These are phyloP conservation scores for Periplaneta americana DNA, from an alignment of 1,140 invertebrate genomes.

Conservation along the genomic window DNA sequence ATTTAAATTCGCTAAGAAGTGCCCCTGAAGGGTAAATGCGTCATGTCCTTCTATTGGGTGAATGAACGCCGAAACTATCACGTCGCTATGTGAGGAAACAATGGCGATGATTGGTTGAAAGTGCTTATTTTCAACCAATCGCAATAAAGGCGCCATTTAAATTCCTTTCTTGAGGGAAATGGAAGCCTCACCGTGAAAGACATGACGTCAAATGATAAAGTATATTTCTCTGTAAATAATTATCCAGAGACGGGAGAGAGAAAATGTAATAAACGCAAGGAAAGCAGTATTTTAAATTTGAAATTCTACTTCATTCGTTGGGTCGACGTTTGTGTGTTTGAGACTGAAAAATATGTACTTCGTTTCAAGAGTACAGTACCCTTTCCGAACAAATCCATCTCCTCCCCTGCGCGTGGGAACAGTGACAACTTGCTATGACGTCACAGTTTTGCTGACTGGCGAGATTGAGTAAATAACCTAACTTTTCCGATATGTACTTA, in stretches of 20 bases:
- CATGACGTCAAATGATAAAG: background rate
- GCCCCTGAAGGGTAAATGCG: conserved; percentile 8
- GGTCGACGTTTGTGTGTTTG: background rate
- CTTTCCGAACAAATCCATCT: conserved; percentile 1
- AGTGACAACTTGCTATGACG: conserved; percentile 3
- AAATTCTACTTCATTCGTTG: background rate
- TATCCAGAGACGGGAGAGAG: too few relatives aligned
- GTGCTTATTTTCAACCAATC: conserved; percentile 11
- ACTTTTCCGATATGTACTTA: background rate
- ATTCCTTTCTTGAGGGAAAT: conserved; percentile 14
- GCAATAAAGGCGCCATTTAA: conserved; percentile 15
- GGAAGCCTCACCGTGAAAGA: background rate
- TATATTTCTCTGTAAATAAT: background rate
- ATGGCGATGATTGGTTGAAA: conserved; percentile 7
- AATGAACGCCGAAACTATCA: conserved; percentile 16
- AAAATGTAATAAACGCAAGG: background rate
- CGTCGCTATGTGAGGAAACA: conserved; percentile 15
- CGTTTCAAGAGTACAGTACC: background rate
- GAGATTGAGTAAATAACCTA: conserved; percentile 3
- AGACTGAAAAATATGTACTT: background rate
- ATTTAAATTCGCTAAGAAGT: conserved; percentile 5
- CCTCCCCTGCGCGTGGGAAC: conserved; percentile 12
- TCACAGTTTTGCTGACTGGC: conserved; percentile 9
- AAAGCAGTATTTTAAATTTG: background rate
- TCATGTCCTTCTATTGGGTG: conserved; percentile 18